Evolutionary conservation across 2,113 vertebrate species (phyloP).

Genomic region (Phrynosoma platyrhinos): DNA sequence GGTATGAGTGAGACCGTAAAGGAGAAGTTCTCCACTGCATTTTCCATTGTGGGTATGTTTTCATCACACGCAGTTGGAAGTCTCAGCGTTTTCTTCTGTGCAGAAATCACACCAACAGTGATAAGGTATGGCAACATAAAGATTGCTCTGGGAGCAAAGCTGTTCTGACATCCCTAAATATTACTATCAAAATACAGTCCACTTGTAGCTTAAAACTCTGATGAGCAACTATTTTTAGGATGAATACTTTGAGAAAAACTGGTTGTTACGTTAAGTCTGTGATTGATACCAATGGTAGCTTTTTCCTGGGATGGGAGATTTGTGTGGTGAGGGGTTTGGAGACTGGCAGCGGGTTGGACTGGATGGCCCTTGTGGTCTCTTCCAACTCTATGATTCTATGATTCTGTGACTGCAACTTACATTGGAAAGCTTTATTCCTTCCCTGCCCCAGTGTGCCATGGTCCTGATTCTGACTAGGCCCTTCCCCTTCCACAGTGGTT

Average conservation of each 20-base stretch:
- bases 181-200: background rate
- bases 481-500: too few relatives aligned
- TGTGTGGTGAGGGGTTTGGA: too few relatives aligned
- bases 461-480: too few relatives aligned
- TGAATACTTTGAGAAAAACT: background rate
- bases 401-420: too few relatives aligned
- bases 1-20: slow-evolving; percentile 93
- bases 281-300: background rate
- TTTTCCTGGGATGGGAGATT: too few relatives aligned
- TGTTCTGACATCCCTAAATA: background rate
- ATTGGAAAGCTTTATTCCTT: too few relatives aligned
- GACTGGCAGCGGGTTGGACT: too few relatives aligned
- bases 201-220: background rate
- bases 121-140: slow-evolving; percentile 85
- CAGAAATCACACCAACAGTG: slow-evolving; percentile 96
- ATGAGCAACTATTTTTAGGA: background rate
- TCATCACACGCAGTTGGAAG: slow-evolving; percentile 94
- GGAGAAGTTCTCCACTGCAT: slow-evolving; percentile 92
- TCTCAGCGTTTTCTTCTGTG: slow-evolving; percentile 97
- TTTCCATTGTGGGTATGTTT: slow-evolving; percentile 98
- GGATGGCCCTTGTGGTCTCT: too few relatives aligned
- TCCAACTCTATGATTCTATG: too few relatives aligned
- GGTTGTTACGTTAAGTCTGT: background rate
- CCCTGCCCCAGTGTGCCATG: too few relatives aligned
- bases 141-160: background rate